Evolutionary conservation across 2,113 vertebrate species (phyloP).

Genomic region (Epinephelus cyanopodus): DNA sequence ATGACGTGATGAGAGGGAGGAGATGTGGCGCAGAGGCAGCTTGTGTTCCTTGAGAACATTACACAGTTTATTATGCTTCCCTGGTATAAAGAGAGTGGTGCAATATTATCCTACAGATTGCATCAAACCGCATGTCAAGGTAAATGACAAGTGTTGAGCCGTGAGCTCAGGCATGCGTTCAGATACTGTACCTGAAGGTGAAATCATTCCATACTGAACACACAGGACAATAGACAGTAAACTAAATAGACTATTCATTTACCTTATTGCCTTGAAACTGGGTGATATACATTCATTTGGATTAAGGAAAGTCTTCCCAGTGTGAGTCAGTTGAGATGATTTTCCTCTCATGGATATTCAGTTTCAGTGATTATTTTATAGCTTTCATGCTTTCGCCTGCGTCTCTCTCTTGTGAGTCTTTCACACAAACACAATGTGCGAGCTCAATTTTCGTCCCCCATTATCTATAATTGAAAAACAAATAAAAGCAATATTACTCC

Average conservation of each 20-base stretch:
- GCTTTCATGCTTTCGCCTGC: background rate
- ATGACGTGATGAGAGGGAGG: background rate
- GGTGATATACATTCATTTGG: background rate
- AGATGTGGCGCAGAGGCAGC: background rate
- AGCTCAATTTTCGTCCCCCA: conserved; percentile 44
- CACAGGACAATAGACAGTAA: too few species aligned
- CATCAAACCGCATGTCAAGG: background rate
- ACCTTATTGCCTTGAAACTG: background rate
- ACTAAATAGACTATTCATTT: background rate
- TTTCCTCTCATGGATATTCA: background rate
- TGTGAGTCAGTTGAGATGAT: background rate
- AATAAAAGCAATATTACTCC: conserved; percentile 58
- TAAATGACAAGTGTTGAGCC: background rate
- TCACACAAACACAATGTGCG: background rate
- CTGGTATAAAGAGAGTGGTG: background rate
- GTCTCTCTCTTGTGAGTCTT: background rate
- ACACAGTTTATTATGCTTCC: background rate
- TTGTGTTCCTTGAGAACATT: background rate
- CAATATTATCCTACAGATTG: conserved; percentile 9
- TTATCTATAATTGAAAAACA: conserved; percentile 73
- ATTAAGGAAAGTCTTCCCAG: background rate
- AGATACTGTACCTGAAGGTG: background rate
- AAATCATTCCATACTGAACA: background rate
- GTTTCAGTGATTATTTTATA: conserved; percentile 21
- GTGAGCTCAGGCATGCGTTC: background rate